These are phyloP conservation scores for Cottus gobio DNA, from an alignment of 2,113 vertebrate genomes.

Conservation along the genomic window DNA sequence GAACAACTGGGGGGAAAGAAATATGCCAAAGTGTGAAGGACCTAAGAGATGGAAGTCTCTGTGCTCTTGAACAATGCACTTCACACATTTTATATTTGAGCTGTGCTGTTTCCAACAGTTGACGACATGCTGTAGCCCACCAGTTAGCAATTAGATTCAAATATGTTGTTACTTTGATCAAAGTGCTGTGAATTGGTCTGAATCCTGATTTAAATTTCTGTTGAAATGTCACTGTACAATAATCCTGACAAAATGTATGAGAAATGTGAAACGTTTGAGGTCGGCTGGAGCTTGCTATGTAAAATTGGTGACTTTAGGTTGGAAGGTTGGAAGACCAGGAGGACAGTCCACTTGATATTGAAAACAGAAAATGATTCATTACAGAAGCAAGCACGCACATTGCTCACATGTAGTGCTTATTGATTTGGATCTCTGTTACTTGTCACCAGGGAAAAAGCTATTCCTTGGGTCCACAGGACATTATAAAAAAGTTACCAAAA, in stretches of 20 bases:
- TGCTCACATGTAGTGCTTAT: not conserved
- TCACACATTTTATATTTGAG: not conserved
- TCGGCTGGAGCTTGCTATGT: not conserved
- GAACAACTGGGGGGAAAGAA: not conserved
- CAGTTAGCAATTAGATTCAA: not conserved
- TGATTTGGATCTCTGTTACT: not conserved
- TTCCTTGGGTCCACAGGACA: not conserved
- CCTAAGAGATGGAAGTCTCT: constrained; percentile 1
- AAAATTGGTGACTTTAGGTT: not conserved
- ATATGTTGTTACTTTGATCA: not conserved
- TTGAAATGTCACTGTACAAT: not conserved
- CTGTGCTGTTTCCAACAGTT: not conserved
- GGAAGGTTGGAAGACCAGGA: not conserved
- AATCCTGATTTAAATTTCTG: not conserved
- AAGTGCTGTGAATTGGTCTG: not conserved
- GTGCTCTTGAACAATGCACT: constrained; percentile 2
- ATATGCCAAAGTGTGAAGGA: not conserved
- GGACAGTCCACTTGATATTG: not conserved
- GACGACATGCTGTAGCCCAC: not conserved
- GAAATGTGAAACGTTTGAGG: not conserved
- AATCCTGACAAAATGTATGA: not conserved
- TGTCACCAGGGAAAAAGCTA: not conserved
- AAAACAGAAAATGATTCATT: not conserved
- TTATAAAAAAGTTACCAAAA: not conserved
- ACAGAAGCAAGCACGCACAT: not conserved